Percentiles rank a stretch among this genome's conserved stretches.
Evolutionary conservation across 2,888 invertebrate species (phyloP).

Genomic region (Perizoma flavofasciatum): DNA sequence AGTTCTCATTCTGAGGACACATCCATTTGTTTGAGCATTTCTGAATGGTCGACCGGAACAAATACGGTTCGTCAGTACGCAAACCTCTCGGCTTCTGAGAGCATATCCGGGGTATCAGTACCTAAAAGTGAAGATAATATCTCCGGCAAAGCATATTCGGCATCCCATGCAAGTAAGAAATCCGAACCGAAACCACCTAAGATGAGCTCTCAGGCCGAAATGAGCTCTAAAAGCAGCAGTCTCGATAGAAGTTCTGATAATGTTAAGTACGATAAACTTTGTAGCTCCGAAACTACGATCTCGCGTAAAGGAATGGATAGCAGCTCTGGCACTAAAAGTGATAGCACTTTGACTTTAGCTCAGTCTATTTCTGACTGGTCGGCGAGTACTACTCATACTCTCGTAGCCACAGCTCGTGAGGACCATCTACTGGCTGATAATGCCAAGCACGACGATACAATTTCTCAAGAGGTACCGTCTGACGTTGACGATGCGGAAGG

Average conservation of each 20-base stretch:
- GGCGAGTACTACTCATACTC: constrained; percentile 90
- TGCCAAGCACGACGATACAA: constrained; percentile 77
- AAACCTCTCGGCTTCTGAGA: constrained; percentile 88
- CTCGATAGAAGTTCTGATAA: constrained; percentile 82
- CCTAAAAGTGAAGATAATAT: constrained; percentile 85
- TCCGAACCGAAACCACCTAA: constrained; percentile 77
- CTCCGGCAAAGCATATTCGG: constrained; percentile 82
- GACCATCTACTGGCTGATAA: constrained; percentile 70
- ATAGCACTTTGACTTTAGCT: constrained; percentile 89
- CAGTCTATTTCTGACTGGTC: constrained; percentile 94
- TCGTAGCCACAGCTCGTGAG: constrained; percentile 85
- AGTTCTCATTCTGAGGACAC: constrained; percentile 94
- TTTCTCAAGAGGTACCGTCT: constrained; percentile 65
- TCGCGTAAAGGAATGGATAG: constrained; percentile 82
- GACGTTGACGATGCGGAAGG: constrained; percentile 48
- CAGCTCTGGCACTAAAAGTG: constrained; percentile 90
- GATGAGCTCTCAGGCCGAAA: constrained; percentile 71
- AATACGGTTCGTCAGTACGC: constrained; percentile 92
- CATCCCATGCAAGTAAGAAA: constrained; percentile 80
- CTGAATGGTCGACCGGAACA: constrained; percentile 95
- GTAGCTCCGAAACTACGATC: constrained; percentile 84
- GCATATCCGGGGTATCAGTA: constrained; percentile 84
- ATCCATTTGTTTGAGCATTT: constrained; percentile 92
- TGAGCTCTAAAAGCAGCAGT: constrained; percentile 85
- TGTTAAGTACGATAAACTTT: constrained; percentile 84